A percentile compares a stretch with the other conserved stretches of the same genome.
These are phyloP conservation scores for Cladorhizidae sp. DNA, from an alignment of 37 sponge, comb jelly and placozoan species.

Conservation along the genomic window DNA sequence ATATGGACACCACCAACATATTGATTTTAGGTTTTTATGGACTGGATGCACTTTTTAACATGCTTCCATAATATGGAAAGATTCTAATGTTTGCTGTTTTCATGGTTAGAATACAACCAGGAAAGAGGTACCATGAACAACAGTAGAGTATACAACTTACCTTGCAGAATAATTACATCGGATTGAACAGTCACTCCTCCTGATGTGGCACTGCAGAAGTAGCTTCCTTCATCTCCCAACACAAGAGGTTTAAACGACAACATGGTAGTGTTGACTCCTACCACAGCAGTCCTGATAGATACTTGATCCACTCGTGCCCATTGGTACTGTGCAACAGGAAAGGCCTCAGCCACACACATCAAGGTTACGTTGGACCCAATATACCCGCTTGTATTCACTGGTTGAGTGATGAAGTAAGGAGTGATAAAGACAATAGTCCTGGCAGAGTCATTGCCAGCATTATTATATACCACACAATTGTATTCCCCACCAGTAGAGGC, in stretches of 20 bases:
- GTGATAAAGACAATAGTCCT: neutral
- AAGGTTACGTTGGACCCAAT: constrained; percentile 12
- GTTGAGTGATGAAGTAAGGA: constrained; percentile 15
- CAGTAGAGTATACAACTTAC: no score
- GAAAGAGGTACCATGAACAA: no score
- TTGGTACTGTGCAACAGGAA: constrained; percentile 26
- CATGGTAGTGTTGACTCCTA: neutral
- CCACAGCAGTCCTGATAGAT: neutral
- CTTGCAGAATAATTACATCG: neutral
- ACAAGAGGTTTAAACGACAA: neutral
- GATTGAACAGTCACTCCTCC: neutral
- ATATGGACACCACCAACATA: no score
- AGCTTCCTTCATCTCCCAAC: constrained; percentile 22
- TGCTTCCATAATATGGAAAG: no score
- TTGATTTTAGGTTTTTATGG: no score
- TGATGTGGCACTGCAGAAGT: constrained; percentile 1
- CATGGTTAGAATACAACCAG: no score
- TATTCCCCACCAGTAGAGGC: constrained; percentile 69
- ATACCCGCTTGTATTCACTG: neutral
- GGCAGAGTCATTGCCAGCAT: constrained; percentile 41
- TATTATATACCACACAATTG: constrained; percentile 66
- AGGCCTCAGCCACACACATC: constrained; percentile 48
- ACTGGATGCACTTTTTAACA: no score
- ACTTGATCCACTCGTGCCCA: neutral
- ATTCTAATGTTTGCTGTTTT: no score